phyloP scores from a whole-genome alignment of 2,797 vertebrate genomes.

The Sebastes trivittatus region DNA sequence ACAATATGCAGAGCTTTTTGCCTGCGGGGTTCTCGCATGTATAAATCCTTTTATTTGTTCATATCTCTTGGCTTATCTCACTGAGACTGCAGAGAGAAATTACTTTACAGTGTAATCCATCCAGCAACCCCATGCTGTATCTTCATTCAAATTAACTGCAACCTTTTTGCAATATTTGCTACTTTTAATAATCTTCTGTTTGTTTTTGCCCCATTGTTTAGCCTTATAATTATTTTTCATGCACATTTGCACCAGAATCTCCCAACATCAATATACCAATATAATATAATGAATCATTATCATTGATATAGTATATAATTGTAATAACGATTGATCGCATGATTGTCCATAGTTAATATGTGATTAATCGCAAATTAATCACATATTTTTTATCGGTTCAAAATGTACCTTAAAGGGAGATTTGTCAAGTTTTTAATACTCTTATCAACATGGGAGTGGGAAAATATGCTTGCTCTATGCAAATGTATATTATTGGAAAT shows the following conservation, averaged over 20 bases:
- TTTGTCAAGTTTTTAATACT: too few relatives aligned
- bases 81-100: constrained; percentile 48
- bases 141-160: constrained; percentile 49
- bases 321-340: too few relatives aligned
- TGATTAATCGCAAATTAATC: too few relatives aligned
- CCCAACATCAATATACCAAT: neutral
- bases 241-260: neutral
- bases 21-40: constrained; percentile 55
- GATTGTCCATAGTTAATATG: too few relatives aligned
- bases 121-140: constrained; percentile 2
- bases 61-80: constrained; percentile 68
- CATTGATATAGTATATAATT: neutral
- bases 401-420: too few relatives aligned
- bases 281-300: neutral
- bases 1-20: constrained; percentile 62
- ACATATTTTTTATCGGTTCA: too few relatives aligned
- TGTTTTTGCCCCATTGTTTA: neutral
- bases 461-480: too few relatives aligned
- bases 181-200: neutral
- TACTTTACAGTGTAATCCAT: constrained; percentile 32
- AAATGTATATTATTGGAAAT: too few relatives aligned
- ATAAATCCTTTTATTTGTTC: constrained; percentile 71
- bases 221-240: neutral
- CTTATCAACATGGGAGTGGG: too few relatives aligned
- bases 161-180: constrained; percentile 11